Evolutionary conservation across 2,797 vertebrate species (phyloP).

Genomic region (Epinephelus awoara): DNA sequence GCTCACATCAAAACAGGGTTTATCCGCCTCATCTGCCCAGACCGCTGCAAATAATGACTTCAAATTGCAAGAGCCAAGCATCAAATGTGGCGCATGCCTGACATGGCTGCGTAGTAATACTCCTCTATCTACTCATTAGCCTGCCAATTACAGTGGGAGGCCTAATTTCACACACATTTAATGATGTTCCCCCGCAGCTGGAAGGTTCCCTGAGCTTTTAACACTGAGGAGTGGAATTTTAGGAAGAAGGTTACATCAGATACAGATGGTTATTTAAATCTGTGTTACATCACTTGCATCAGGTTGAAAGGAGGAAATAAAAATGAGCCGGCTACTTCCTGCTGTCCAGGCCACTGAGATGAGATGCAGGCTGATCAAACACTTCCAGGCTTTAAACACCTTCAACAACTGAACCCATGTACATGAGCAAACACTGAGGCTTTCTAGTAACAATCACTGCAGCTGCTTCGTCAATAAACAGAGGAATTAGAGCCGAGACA

Average conservation of each 20-base stretch:
- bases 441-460: not conserved
- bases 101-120: slow-evolving; percentile 5
- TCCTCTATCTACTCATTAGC: slow-evolving; percentile 51
- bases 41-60: slow-evolving; percentile 23
- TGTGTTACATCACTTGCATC: slow-evolving; percentile 9
- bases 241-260: slow-evolving; percentile 12
- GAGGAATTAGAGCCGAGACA: not conserved
- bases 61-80: not conserved
- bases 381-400: not conserved
- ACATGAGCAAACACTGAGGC: slow-evolving; percentile 1
- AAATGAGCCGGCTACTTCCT: slow-evolving; percentile 13
- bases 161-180: slow-evolving; percentile 56
- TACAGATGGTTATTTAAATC: slow-evolving; percentile 15
- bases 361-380: slow-evolving; percentile 16
- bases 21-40: not conserved
- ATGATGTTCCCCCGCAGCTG: slow-evolving; percentile 26
- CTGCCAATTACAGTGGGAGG: slow-evolving; percentile 44
- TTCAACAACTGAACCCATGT: not conserved
- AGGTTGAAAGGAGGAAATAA: slow-evolving; percentile 5
- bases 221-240: not conserved
- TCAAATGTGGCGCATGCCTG: slow-evolving; percentile 14
- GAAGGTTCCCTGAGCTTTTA: slow-evolving; percentile 14
- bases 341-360: not conserved
- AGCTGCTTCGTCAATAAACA: not conserved
- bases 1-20: slow-evolving; percentile 27